Base-by-base conservation (phyloP, 2,888 invertebrate genomes). In the Cheilosia vulpina region DNA sequence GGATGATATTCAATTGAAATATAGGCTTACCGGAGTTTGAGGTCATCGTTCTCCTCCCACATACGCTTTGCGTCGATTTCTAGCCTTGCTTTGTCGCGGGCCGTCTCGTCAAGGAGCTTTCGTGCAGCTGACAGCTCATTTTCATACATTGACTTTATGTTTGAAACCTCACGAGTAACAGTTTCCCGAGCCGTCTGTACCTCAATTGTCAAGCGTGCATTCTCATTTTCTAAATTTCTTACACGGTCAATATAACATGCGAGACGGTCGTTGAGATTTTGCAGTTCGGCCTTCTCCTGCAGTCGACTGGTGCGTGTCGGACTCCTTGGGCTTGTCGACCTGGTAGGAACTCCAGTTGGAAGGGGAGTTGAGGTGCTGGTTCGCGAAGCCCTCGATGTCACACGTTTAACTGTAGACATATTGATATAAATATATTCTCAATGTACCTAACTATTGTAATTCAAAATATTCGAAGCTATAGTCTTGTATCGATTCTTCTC, bases 211-310 rank as follows among this genome's bases (percentile, higher is more conserved):
- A 98, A 93, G 5, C 96, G 95, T 50, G 94, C 95, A 92, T 99
- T 99, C 93, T 99, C 99, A 82, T 94, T 94, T 93, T 99, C 99
- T 89, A 99, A 94, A 90, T 96, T 95, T 76, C 99, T 95, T 75
- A 98, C 98, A 90, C 95, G 95, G 90, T 99, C 99, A 90, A 99
- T 99, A 91, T 99, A 99, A 78, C 96, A 95, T 11, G 99, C 99
- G 87, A 99, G 94, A 77, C 99, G 97, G 92, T 99, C 98, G 92
- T 99, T 99, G 69, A 99, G 94, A 92, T 97, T 96, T 91, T 97
- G 97, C 88, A 99, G 93, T 89, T 98, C 97, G 90, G 96, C 96
- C 93, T 99, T 99, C 92, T 99, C 99, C 92, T 98, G 97, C 19
- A 97, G 93, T 57, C 99, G 96, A 71, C 96, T 96, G 88, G 97